Conservation (phyloP, 2,113 vertebrate genomes). For the Dicaeum eximium region DNA sequence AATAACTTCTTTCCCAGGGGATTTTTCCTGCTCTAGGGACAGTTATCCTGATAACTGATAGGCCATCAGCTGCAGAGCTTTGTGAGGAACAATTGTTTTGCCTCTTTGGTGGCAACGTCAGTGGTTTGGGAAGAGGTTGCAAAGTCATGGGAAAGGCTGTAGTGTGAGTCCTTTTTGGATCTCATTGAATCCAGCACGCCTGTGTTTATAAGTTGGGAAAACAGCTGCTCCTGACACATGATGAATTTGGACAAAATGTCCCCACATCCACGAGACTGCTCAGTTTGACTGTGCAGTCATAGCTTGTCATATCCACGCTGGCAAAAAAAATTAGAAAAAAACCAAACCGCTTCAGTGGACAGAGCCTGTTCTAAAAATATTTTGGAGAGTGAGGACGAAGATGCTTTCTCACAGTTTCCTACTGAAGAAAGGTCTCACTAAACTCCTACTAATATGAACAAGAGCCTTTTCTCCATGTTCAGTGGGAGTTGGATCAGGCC, state of each 20-base stretch:
- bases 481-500: slow-evolving; percentile 1
- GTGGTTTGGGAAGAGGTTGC: slow-evolving; percentile 84
- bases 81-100: slow-evolving; percentile 84
- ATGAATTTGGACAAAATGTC: slow-evolving; percentile 39
- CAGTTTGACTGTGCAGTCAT: not conserved
- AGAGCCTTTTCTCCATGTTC: slow-evolving; percentile 33
- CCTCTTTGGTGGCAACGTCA: slow-evolving; percentile 71
- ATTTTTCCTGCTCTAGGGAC: slow-evolving; percentile 10
- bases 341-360: not conserved
- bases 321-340: not conserved
- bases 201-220: slow-evolving; percentile 69
- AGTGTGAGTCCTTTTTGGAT: slow-evolving; percentile 69
- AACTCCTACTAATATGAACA: slow-evolving; percentile 17
- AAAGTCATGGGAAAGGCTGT: slow-evolving; percentile 87
- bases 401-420: slow-evolving; percentile 57
- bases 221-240: slow-evolving; percentile 62
- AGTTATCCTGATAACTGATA: slow-evolving; percentile 50
- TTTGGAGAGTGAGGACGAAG: slow-evolving; percentile 15
- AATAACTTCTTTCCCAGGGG: slow-evolving; percentile 26
- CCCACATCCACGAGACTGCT: not conserved
- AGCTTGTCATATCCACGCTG: not conserved
- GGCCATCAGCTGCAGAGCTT: slow-evolving; percentile 68
- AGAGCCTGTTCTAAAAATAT: slow-evolving; percentile 24
- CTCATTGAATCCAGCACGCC: slow-evolving; percentile 71
- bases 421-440: slow-evolving; percentile 19